These are phyloP conservation scores for Sinotaia quadrata DNA, from an alignment of 2,888 invertebrate genomes.

Conservation along the genomic window DNA sequence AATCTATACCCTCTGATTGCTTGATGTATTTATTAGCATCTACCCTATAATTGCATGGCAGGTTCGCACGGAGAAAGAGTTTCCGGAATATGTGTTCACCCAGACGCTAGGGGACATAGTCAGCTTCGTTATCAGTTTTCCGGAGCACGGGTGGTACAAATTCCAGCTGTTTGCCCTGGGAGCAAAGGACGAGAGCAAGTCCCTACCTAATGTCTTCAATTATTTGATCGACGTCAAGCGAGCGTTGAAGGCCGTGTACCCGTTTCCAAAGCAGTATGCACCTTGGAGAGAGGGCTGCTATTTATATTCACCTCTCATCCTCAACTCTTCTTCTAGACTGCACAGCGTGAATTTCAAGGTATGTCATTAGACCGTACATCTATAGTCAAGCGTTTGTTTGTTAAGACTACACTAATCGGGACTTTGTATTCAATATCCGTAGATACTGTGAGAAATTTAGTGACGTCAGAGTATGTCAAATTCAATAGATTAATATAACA, in stretches of 20 bases:
- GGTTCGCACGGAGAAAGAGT: conserved; percentile 44
- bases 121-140: conserved; percentile 44
- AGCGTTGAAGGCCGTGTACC: conserved; percentile 45
- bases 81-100: conserved; percentile 57
- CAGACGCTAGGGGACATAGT: conserved; percentile 53
- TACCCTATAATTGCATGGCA: too few relatives aligned
- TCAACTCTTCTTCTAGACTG: conserved; percentile 53
- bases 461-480: too few relatives aligned
- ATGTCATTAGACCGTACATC: too few relatives aligned
- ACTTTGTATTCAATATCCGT: too few relatives aligned
- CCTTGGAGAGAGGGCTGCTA: conserved; percentile 70
- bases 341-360: conserved; percentile 52
- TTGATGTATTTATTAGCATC: too few relatives aligned
- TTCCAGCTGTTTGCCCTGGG: conserved; percentile 64
- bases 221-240: conserved; percentile 58
- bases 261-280: conserved; percentile 68
- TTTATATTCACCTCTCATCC: conserved; percentile 53
- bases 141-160: conserved; percentile 64
- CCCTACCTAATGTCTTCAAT: conserved; percentile 67
- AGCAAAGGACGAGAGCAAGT: conserved; percentile 58
- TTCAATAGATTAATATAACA: too few relatives aligned
- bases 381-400: too few relatives aligned
- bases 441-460: too few relatives aligned
- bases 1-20: too few relatives aligned
- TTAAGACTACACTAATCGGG: too few relatives aligned